phyloP scores from a whole-genome alignment of 2,113 vertebrate species.

The Phalacrocorax pelagicus region DNA sequence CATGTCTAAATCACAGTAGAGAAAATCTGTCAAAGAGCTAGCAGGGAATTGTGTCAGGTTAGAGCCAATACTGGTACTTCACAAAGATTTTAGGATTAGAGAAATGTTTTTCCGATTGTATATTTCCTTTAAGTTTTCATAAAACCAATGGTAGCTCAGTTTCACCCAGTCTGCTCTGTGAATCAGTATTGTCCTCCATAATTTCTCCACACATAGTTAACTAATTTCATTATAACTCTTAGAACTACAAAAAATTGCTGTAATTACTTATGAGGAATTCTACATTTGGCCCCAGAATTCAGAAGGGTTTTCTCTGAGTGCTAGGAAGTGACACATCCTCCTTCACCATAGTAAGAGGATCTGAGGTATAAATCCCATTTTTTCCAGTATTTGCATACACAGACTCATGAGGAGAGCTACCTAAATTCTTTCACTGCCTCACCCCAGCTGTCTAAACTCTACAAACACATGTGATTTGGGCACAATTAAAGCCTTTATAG shows the following conservation, averaged over 20 bases:
- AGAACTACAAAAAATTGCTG: not conserved
- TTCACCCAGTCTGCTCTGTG: not conserved
- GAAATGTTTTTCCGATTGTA: not conserved
- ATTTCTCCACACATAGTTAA: not conserved
- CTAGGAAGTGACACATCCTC: not conserved
- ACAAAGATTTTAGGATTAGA: not conserved
- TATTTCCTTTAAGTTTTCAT: not conserved
- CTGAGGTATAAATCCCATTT: not conserved
- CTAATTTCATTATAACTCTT: not conserved
- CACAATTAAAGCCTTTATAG: slow-evolving; percentile 1
- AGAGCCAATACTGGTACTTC: not conserved
- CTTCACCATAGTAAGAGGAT: not conserved
- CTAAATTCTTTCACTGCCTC: not conserved
- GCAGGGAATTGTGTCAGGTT: not conserved
- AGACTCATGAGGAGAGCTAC: not conserved
- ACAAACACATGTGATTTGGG: rapidly evolving
- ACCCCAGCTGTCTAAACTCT: slow-evolving; percentile 37
- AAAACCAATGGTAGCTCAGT: not conserved
- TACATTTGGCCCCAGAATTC: not conserved
- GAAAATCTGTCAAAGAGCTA: not conserved
- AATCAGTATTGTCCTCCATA: not conserved
- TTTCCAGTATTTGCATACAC: not conserved
- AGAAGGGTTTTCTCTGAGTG: not conserved
- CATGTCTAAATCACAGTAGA: not conserved
- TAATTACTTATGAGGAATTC: not conserved